Evolutionary conservation across 1,140 invertebrate genomes (phyloP).

Genomic region (Adoxophyes honmai): DNA sequence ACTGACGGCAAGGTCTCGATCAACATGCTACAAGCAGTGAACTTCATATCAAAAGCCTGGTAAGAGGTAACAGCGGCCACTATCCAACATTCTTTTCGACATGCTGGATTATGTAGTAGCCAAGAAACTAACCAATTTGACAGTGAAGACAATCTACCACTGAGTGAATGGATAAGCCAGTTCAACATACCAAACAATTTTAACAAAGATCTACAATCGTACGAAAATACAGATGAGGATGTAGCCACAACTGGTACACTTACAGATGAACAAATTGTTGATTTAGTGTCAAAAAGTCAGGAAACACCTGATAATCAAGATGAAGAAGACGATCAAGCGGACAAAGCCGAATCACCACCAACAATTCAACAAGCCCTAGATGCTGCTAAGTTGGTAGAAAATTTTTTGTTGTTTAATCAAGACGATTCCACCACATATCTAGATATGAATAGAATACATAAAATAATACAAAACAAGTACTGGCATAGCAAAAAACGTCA

Average conservation of each 20-base stretch:
- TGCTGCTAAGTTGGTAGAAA: neutral
- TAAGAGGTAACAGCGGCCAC: constrained; percentile 29
- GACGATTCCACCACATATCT: constrained; percentile 11
- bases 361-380: constrained; percentile 30
- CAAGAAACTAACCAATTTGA: constrained; percentile 28
- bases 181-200: constrained; percentile 29
- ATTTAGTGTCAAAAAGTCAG: constrained; percentile 29
- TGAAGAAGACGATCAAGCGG: constrained; percentile 30
- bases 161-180: constrained; percentile 31
- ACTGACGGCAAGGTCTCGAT: constrained; percentile 31
- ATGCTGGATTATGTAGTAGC: constrained; percentile 25
- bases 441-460: constrained; percentile 1
- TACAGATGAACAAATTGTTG: constrained; percentile 29
- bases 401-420: constrained; percentile 10
- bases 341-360: constrained; percentile 28
- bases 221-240: constrained; percentile 29
- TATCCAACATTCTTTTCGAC: constrained; percentile 26
- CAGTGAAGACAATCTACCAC: constrained; percentile 27
- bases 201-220: constrained; percentile 31
- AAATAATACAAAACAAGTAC: constrained; percentile 15
- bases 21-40: constrained; percentile 39
- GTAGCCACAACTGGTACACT: constrained; percentile 30
- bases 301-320: constrained; percentile 17
- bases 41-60: constrained; percentile 35
- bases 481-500: constrained; percentile 12